Base-by-base conservation (phyloP, 2,888 invertebrate species). In the Melinopterus prodromus region DNA sequence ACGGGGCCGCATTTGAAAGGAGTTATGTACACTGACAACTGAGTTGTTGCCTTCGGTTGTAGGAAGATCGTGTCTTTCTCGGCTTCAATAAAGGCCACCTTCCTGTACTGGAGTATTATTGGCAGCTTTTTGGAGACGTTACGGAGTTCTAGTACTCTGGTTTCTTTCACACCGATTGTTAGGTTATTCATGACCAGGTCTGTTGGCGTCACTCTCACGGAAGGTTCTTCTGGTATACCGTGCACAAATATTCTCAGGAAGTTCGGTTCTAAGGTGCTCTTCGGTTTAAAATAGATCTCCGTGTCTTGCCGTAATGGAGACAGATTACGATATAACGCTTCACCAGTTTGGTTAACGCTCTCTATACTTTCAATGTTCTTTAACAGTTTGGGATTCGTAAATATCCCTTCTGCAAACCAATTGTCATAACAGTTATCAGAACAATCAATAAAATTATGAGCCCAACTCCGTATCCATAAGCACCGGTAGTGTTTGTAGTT, bases 201-300 rank as follows among this genome's bases (percentile, higher is more conserved):
- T 80, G 90, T 87, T 0, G 93, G 93, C 26, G 85, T 83, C 81
- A 93, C 88, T 5, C 86, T 86, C 15, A 93, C 86, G 36, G 87
- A 86, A 37, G 91, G 89, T 74, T 88, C 87, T 87, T 92, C 92
- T 80, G 90, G 91, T 85, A 91, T 90, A 0, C 92, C 93, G 84
- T 92, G 90, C 16, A 93, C 87, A 81, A 53, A 53, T 7, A 53
- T 6, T 53, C 53, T 53, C 53, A 53, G 53, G 53, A 2, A 53
- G 53, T 53, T 53, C 12, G 53, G 53, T 12, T 53, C 53, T 53
- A 53, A 53, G 9, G 2, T 53, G 12, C 53, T 53, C 53, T 53
- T 53, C 9, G 53, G 53, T 9, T 12, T 53, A 12, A 53, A 53
- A 53, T 53, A 53, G 53, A 53, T 53, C 53, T 53, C 53, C 53